phyloP scores from a whole-genome alignment of 2,797 vertebrate genomes.

The Micrastur ruficollis region DNA sequence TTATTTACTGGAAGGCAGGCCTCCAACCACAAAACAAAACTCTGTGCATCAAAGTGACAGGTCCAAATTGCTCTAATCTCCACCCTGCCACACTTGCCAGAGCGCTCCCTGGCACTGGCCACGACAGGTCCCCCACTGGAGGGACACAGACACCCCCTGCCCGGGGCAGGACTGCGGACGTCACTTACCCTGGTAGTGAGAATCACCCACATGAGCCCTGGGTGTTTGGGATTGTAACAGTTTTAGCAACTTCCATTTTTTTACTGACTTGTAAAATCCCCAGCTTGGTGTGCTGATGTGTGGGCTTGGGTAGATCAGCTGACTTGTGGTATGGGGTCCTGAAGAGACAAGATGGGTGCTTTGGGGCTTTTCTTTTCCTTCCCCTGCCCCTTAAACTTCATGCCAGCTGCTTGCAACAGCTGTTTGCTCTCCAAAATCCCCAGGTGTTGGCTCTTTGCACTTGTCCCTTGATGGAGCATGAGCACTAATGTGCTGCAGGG shows the following conservation, averaged over 20 bases:
- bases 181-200: neutral
- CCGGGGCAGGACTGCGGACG: neutral
- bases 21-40: neutral
- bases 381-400: neutral
- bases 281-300: neutral
- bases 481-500: neutral
- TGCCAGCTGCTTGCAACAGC: neutral
- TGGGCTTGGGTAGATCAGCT: neutral
- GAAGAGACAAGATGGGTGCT: neutral
- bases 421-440: neutral
- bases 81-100: neutral
- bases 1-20: neutral
- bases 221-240: neutral
- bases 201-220: rapidly evolving
- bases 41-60: neutral
- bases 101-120: rapidly evolving
- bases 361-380: neutral
- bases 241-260: neutral
- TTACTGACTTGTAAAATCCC: neutral
- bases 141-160: neutral
- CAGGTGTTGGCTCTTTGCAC: rapidly evolving
- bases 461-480: neutral
- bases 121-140: neutral
- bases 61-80: neutral
- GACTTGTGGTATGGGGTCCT: neutral